These are phyloP conservation scores for Bhutanitis thaidina DNA, from an alignment of 2,888 invertebrate genomes.

Conservation along the genomic window DNA sequence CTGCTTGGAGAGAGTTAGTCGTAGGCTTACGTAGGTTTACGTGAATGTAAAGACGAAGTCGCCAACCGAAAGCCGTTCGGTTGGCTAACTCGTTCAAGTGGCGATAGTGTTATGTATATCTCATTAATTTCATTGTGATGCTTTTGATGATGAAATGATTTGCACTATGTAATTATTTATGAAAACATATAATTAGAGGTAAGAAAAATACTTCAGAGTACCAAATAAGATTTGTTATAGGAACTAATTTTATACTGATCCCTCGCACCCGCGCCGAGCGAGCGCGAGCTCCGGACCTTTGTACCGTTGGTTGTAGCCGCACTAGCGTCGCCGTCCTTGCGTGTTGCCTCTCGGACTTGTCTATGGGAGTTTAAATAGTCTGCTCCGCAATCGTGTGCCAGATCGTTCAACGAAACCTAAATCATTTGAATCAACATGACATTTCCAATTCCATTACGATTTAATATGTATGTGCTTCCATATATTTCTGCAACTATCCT, in stretches of 20 bases:
- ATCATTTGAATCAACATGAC: too few species aligned
- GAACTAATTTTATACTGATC: slow-evolving; percentile 52
- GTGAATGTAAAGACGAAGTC: too few species aligned
- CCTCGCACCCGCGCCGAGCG: slow-evolving; percentile 43
- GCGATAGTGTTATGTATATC: slow-evolving; percentile 20
- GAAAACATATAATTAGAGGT: slow-evolving; percentile 36
- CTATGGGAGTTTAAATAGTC: too few species aligned
- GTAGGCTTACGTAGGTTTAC: too few species aligned
- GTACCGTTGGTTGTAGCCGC: slow-evolving; percentile 27
- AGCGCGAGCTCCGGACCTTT: slow-evolving; percentile 42
- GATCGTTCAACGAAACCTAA: too few species aligned
- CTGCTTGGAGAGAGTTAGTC: neutral
- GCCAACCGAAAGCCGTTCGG: too few species aligned
- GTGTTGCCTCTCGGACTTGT: too few species aligned
- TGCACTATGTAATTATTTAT: slow-evolving; percentile 45
- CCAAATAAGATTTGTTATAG: slow-evolving; percentile 52
- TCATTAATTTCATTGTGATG: slow-evolving; percentile 27
- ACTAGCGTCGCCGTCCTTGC: too few species aligned
- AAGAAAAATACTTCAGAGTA: slow-evolving; percentile 34
- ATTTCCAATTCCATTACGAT: too few species aligned
- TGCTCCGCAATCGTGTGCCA: too few species aligned
- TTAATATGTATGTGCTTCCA: too few species aligned
- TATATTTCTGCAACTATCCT: too few species aligned
- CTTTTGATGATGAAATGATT: slow-evolving; percentile 52
- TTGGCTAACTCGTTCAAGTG: neutral